These are phyloP conservation scores for Phymanthus crucifer DNA, from an alignment of 92 coral and sea anemone species.

Conservation along the genomic window DNA sequence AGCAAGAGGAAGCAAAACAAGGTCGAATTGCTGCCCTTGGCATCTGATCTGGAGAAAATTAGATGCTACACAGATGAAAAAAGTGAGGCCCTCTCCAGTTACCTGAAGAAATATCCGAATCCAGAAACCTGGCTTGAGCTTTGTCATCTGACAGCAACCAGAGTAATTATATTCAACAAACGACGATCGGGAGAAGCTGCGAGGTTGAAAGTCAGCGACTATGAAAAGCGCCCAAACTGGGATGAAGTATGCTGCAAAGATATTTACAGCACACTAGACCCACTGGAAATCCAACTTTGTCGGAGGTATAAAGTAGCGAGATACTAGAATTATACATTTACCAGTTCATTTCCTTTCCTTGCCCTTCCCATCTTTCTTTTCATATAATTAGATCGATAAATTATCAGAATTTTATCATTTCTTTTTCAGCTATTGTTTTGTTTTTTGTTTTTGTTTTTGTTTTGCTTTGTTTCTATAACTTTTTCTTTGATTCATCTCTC, in stretches of 20 bases:
- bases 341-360: too few relatives aligned
- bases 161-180: constrained; percentile 42
- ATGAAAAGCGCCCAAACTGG: constrained; percentile 34
- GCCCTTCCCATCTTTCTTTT: too few relatives aligned
- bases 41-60: background rate
- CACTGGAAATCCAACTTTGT: constrained; percentile 43
- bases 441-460: background rate
- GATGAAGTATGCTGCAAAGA: background rate
- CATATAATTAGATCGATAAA: too few relatives aligned
- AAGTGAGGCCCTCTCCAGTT: background rate
- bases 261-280: constrained; percentile 9
- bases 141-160: background rate
- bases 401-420: too few relatives aligned
- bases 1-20: background rate
- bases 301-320: constrained; percentile 29
- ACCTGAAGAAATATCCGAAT: background rate
- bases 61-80: background rate
- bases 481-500: too few relatives aligned
- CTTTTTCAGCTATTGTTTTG: background rate
- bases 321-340: background rate
- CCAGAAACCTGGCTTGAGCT: background rate
- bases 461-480: too few relatives aligned
- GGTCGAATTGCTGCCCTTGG: background rate
- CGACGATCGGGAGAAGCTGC: constrained; percentile 47
- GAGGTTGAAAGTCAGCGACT: background rate